A percentile compares a stretch with the other conserved stretches of the same genome.
Conservation (phyloP, 2,888 invertebrate genomes). For the Tillus elongatus region DNA sequence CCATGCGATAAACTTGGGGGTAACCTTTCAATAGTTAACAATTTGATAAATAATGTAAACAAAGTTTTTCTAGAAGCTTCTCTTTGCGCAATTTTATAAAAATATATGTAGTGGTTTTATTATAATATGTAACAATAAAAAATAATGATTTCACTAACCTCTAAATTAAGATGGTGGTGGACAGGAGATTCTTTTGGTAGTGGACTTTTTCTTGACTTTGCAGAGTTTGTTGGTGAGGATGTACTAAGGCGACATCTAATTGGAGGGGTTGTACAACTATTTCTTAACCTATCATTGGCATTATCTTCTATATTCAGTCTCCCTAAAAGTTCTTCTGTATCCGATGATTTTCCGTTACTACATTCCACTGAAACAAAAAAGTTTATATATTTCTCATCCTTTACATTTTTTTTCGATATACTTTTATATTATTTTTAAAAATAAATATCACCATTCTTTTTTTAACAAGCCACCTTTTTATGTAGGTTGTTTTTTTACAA, state of each 20-base stretch:
- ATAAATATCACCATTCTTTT: too few relatives aligned
- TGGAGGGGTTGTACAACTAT: constrained; percentile 24
- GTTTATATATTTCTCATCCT: background rate
- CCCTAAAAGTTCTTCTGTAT: constrained; percentile 62
- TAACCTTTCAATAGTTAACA: too few relatives aligned
- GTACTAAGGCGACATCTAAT: constrained; percentile 8
- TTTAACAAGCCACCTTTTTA: too few relatives aligned
- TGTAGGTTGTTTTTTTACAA: too few relatives aligned
- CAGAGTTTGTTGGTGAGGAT: constrained; percentile 15
- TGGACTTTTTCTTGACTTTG: constrained; percentile 13
- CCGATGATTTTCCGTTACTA: constrained; percentile 38
- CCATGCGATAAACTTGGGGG: too few relatives aligned
- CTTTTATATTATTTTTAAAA: too few relatives aligned
- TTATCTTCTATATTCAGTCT: constrained; percentile 26
- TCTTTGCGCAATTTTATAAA: too few relatives aligned
- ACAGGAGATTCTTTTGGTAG: constrained; percentile 16
- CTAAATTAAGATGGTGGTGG: constrained; percentile 26
- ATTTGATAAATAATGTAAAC: too few relatives aligned
- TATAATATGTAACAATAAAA: constrained; percentile 7
- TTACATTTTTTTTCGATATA: too few relatives aligned
- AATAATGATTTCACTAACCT: constrained; percentile 18
- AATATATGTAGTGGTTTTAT: too few relatives aligned
- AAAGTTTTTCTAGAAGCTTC: too few relatives aligned
- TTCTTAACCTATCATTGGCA: constrained; percentile 21
- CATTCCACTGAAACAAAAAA: constrained; percentile 22